Base-by-base conservation (phyloP, 1,140 invertebrate genomes). In the Temnothorax nylanderi region DNA sequence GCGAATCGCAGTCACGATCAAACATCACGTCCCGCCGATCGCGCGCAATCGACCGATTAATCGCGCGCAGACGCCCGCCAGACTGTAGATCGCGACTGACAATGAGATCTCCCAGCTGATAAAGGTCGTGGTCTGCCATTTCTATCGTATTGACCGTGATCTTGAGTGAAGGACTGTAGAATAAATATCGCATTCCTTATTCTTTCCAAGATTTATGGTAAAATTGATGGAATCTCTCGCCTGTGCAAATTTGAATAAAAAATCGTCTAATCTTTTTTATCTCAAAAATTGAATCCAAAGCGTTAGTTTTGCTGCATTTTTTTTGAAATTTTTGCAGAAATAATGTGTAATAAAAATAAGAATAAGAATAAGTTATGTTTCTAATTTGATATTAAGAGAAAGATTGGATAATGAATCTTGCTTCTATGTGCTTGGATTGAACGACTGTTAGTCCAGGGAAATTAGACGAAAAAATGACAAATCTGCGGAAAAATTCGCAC, bases 41-140 rank as follows among this genome's bases (percentile, higher is more conserved):
- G 69, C 34, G 56, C n/a, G 26, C 26, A 49, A 69, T 69, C 47
- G 18, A 51, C 13, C 88, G 74, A 89, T 89, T 86, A 77, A 87
- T 89, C 71, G 88, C 54, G 32, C 54, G 69, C 49, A 76, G 58
- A 85, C 60, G 44, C 44, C 41, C 76, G 67, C 85, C 54, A 89
- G 87, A 88, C 88, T 64, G 64, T 56, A 80, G 64, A 75, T 85
- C 67, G 81, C 32, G 51, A 64, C 3, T 49, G 2, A 44, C 41
- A 10, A 10, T 32, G 56, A 69, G 77, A 72, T 74, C 65, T 56
- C 16, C 4, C 18, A 56, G 41, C 8, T 21, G 54, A 84, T 84
- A 84, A 74, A 84, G 80, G 56, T 84, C 44, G n/a, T 18, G 49
- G 26, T 44, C 16, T 41, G 41, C 41, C 41, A 44, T 75, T 84